Base-by-base conservation (phyloP, 2,113 vertebrate genomes). In the Macrotis lagotis region DNA sequence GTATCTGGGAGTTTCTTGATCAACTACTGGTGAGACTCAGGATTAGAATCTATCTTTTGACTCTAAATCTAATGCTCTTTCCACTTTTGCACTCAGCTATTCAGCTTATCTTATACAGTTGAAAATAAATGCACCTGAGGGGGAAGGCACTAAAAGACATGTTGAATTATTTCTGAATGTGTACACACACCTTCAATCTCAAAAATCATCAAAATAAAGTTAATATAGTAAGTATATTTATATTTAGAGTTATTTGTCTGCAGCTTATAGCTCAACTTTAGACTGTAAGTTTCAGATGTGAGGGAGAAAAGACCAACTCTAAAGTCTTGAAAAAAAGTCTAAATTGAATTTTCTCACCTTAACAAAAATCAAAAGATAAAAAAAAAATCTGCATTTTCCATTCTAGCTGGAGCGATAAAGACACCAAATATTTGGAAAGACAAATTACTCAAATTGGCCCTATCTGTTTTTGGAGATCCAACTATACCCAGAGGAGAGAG, bases 291-390 rank as follows among this genome's bases (percentile, higher is more conserved):
- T 74, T 74, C 25, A 19, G 37, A n/a, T 44, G 16, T 19, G 44
- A 83, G n/a, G 53, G 31, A 66, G 6, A 44, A 31, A 14, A 83
- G 59, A 74, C 14, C 4, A 83, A 83, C 16, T 83, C 1, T 3
- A 83, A 83, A 83, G 66, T n/a, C 19, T 83, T 83, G n/a, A 24
- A 83, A 83, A 83, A 83, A 83, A 44, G 37, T 44, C 14, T 83
- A 6, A 44, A 83, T 44, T 24, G n/a, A 83, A 83, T 83, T 44
- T 83, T 90, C 83, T 93, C 90, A 92, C 44, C 94, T 52, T 92
- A 59, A 96, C 37, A 14, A 50, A 96, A 93, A 51, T 0, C 51
- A 92, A 52, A 49, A 93, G 25, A 95, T 48, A 94, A 96, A 96
- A 93, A 96, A 93, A n/a, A 0, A 37, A 92, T 47, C 89, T 50